Evolutionary conservation across 2,113 vertebrate genomes (phyloP), one percentile per base, ranked within the genome.

Genomic region (Dasyprocta punctata): DNA sequence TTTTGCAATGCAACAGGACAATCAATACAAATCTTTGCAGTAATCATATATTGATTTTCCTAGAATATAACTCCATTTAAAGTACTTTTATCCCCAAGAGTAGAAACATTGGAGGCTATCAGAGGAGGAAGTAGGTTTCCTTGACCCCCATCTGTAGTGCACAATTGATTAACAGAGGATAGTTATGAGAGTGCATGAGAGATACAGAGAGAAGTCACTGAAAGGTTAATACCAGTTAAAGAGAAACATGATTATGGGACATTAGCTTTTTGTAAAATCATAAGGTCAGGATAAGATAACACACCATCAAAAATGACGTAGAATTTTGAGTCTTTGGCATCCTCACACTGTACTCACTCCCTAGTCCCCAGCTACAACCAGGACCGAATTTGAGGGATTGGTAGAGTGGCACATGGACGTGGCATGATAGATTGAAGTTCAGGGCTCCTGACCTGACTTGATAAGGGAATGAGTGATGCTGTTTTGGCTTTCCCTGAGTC

Each of bases 31-130:
- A 99, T 99, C 99, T 99, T 99, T 99, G 99, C 99, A 98, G 99
- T 99, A 99, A 99, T 99, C 99, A 99, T 99, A 98, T 99, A 99
- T 99, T 99, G 99, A 99, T 99, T 99, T 99, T 98, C 98, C 98
- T 98, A 98, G 99, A 99, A 99, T 99, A 99, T 98, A 99, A 99
- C 99, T 99, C 99, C 99, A 99, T 99, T 99, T 99, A 99, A 99
- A 99, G 99, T 98, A 99, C 99, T 99, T 99, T 99, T 99, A 99
- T 99, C 99, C 99, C 99, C 99, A 98, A 98, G 98, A 98, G 98
- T 99, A 98, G 99, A 97, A 98, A 98, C 99, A 98, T 98, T 99
- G 97, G 98, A 99, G 98, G 99, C 98, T 99, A 99, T 99, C 98
- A 98, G 98, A 99, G 99, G 98, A 99, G 99, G 99, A 99, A 99